Percentiles rank a stretch among this genome's conserved stretches.
These are phyloP conservation scores for Stichodactyla helianthus DNA, from an alignment of 64 coral and sea anemone genomes.

Conservation along the genomic window DNA sequence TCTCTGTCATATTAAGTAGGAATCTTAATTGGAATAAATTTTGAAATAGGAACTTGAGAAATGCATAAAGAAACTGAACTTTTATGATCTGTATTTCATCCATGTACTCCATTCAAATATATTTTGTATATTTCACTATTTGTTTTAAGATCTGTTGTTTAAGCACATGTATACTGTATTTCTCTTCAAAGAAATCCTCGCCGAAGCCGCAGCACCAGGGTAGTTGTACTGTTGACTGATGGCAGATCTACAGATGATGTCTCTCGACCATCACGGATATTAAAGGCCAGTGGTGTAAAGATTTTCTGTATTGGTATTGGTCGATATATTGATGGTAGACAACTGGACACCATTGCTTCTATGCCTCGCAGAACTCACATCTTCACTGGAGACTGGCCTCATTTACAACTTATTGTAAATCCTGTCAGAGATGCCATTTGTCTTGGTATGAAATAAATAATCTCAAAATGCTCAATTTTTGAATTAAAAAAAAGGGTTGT, in stretches of 20 bases:
- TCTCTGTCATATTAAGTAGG: too few relatives aligned
- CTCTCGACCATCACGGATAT: conserved; percentile 26
- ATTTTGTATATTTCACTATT: background rate
- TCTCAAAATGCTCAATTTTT: too few relatives aligned
- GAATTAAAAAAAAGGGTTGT: too few relatives aligned
- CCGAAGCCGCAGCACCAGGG: conserved; percentile 20
- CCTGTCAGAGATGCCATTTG: conserved; percentile 52
- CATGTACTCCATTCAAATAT: too few relatives aligned
- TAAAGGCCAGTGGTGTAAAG: conserved; percentile 49
- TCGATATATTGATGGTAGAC: conserved; percentile 58
- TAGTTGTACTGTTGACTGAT: conserved; percentile 55
- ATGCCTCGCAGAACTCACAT: conserved; percentile 51
- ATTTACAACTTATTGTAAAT: conserved; percentile 43
- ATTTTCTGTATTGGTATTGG: conserved; percentile 54
- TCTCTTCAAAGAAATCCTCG: conserved; percentile 21
- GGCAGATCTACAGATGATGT: conserved; percentile 57
- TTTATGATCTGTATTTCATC: too few relatives aligned
- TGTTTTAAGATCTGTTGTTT: background rate
- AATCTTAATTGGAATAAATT: too few relatives aligned
- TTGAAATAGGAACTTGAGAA: too few relatives aligned
- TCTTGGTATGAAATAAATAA: conserved; percentile 17
- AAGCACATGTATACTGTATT: background rate
- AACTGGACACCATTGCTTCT: conserved; percentile 53
- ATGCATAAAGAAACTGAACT: too few relatives aligned
- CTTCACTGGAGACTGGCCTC: conserved; percentile 58